Percentiles rank a stretch among this genome's conserved stretches.
phyloP scores from a whole-genome alignment of 2,797 vertebrate genomes.

The Pipistrellus pipistrellus region DNA sequence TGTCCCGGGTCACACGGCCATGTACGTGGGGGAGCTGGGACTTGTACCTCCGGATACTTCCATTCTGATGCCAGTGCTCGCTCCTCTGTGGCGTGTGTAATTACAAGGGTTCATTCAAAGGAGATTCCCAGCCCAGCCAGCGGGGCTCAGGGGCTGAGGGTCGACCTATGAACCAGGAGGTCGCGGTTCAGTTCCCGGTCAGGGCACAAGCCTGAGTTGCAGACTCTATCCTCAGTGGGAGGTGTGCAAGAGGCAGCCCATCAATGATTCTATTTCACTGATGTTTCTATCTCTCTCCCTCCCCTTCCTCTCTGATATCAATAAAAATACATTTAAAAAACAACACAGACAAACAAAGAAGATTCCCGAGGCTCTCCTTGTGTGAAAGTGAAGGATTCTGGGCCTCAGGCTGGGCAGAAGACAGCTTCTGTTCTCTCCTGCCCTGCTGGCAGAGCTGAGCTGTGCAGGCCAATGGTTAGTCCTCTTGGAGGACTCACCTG shows the following conservation, averaged over 20 bases:
- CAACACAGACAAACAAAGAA: no score
- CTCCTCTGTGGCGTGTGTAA: background rate
- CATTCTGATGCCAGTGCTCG: background rate
- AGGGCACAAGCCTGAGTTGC: no score
- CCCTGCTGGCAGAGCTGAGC: background rate
- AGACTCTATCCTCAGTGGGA: no score
- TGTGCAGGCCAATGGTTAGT: no score
- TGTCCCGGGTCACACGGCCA: background rate
- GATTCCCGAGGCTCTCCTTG: background rate
- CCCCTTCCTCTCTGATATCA: no score
- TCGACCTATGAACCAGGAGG: no score
- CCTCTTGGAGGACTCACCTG: background rate
- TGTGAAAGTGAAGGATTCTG: background rate
- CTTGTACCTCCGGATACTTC: background rate
- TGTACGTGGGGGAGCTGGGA: background rate
- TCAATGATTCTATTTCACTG: no score
- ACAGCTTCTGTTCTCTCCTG: background rate
- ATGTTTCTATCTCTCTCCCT: no score
- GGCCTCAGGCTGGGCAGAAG: background rate
- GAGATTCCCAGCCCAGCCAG: background rate
- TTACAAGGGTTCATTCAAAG: background rate
- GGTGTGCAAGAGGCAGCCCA: no score
- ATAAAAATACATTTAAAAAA: no score
- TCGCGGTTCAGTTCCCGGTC: no score
- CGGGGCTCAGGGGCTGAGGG: no score